Evolutionary conservation across 2,113 vertebrate species (phyloP).

Genomic region (Ophiodon elongatus): DNA sequence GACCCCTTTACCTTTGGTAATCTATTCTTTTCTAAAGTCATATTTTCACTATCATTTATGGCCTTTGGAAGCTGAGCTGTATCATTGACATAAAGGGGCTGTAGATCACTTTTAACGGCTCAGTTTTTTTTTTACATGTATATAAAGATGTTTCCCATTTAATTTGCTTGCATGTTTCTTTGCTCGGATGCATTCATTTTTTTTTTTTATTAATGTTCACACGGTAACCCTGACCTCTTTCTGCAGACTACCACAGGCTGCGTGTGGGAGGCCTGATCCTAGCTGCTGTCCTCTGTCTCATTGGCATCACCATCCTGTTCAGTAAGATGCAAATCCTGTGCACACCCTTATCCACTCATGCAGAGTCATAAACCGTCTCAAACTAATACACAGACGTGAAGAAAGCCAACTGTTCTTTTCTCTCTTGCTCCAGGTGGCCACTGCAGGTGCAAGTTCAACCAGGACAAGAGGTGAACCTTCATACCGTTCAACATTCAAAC

Average conservation of each 20-base stretch:
- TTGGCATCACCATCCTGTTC: conserved; percentile 89
- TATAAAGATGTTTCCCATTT: neutral
- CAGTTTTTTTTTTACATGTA: neutral
- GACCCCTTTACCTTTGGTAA: conserved; percentile 86
- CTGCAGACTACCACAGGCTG: conserved; percentile 88
- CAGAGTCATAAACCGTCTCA: neutral
- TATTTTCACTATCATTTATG: neutral
- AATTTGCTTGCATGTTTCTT: neutral
- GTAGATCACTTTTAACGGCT: neutral
- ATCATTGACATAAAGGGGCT: neutral
- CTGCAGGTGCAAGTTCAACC: conserved; percentile 91
- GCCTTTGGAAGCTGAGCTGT: neutral
- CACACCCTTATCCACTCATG: neutral
- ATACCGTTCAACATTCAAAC: neutral
- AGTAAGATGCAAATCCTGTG: conserved; percentile 84
- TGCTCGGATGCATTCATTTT: too few species aligned
- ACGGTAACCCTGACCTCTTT: conserved; percentile 3
- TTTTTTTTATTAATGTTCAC: neutral
- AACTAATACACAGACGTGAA: neutral
- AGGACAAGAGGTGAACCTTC: conserved; percentile 84
- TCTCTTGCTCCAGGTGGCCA: conserved; percentile 85
- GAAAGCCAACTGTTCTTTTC: neutral
- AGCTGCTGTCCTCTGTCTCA: conserved; percentile 87
- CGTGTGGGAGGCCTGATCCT: conserved; percentile 88
- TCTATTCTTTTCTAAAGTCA: neutral